Conservation (phyloP, 2,113 vertebrate genomes). For the Fulica atra region DNA sequence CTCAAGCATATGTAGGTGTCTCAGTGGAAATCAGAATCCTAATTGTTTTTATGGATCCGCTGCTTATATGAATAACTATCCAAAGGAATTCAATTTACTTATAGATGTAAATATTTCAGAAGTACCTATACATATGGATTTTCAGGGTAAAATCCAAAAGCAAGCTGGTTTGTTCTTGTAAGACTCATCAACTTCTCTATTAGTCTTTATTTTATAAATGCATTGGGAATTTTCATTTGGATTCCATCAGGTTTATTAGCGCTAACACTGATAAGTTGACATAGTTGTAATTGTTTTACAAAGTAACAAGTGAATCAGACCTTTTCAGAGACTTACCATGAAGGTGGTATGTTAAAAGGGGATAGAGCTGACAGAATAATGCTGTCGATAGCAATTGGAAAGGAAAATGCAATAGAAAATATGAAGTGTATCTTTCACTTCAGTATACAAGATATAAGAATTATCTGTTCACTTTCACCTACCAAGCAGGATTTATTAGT, state of each 20-base stretch:
- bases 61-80: not conserved
- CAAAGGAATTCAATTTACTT: not conserved
- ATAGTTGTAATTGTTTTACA: not conserved
- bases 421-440: too few species aligned
- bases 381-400: not conserved
- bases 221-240: not conserved
- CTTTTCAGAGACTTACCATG: not conserved
- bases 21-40: not conserved
- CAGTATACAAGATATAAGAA: slow-evolving; percentile 12
- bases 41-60: not conserved
- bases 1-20: not conserved
- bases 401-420: not conserved
- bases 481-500: slow-evolving; percentile 54
- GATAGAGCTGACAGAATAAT: not conserved
- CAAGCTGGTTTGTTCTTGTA: not conserved
- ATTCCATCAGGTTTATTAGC: not conserved
- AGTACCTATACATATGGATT: not conserved
- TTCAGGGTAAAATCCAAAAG: not conserved
- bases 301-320: not conserved
- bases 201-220: not conserved
- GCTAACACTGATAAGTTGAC: not conserved
- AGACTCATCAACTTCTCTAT: not conserved
- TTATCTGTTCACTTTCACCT: slow-evolving; percentile 37
- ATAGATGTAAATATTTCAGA: not conserved
- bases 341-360: not conserved